phyloP scores from a whole-genome alignment of 2,888 invertebrate species.

The Ophion costatus region DNA sequence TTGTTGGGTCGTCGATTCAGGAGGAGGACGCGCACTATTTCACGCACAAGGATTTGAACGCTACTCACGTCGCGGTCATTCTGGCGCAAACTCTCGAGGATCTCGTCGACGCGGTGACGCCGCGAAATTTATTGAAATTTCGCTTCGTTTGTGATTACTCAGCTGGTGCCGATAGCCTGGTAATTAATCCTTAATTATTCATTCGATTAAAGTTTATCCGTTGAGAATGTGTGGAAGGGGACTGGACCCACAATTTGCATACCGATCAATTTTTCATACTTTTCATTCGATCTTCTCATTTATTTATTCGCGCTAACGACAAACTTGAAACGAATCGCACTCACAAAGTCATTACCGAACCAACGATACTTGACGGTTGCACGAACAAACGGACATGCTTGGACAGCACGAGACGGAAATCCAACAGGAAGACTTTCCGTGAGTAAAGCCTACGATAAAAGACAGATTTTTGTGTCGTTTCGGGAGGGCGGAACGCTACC shows the following conservation, averaged over 20 bases:
- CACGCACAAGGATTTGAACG: conserved; percentile 90
- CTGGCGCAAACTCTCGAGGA: conserved; percentile 91
- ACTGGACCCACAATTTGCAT: too few species aligned
- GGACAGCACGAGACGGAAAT: conserved; percentile 65
- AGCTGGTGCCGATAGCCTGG: conserved; percentile 87
- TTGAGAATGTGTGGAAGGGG: too few species aligned
- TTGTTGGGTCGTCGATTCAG: conserved; percentile 77
- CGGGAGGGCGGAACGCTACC: conserved; percentile 5
- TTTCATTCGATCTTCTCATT: background rate
- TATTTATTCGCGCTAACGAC: background rate
- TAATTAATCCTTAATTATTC: conserved; percentile 78
- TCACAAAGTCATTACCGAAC: conserved; percentile 53
- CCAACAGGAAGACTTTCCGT: conserved; percentile 58
- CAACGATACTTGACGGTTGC: conserved; percentile 65
- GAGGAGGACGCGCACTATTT: conserved; percentile 90
- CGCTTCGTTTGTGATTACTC: conserved; percentile 90
- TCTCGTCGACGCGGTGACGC: conserved; percentile 91
- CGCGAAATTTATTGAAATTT: conserved; percentile 93
- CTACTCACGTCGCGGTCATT: conserved; percentile 90
- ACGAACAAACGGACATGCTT: conserved; percentile 62
- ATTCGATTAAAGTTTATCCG: background rate
- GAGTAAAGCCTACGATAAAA: conserved; percentile 52
- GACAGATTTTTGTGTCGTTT: conserved; percentile 35
- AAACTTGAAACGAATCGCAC: conserved; percentile 4
- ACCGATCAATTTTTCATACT: too few species aligned